A percentile compares a stretch with the other conserved stretches of the same genome.
Conservation (phyloP, 2,113 vertebrate genomes). For the Aegithalos caudatus region DNA sequence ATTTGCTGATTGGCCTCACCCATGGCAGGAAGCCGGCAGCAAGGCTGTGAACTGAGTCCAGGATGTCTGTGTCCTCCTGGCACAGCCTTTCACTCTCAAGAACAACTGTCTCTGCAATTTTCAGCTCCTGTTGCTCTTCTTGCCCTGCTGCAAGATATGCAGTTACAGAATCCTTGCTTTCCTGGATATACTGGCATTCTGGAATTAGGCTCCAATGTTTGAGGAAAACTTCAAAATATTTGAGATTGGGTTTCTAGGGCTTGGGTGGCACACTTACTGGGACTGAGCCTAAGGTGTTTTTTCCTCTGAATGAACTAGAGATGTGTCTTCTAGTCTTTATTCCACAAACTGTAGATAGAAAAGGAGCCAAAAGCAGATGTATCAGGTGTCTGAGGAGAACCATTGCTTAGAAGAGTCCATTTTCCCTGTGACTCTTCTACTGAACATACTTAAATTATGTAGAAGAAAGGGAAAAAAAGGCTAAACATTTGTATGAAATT, state of each 20-base stretch:
- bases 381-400: background rate
- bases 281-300: background rate
- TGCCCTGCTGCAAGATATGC: background rate
- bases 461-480: background rate
- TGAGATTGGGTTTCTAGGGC: background rate
- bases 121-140: background rate
- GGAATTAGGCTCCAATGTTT: background rate
- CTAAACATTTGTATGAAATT: background rate
- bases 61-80: background rate
- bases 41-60: background rate
- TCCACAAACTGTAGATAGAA: background rate
- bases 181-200: background rate
- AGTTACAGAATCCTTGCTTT: background rate
- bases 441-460: background rate
- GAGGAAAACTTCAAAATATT: background rate
- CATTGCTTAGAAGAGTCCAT: background rate
- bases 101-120: background rate
- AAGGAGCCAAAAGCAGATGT: background rate
- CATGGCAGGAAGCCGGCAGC: background rate
- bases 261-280: background rate
- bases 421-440: background rate
- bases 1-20: background rate
- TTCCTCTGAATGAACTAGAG: background rate
- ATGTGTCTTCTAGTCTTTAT: background rate
- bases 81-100: background rate